phyloP scores from a whole-genome alignment of 2,797 vertebrate genomes.

The Ataeniobius toweri region DNA sequence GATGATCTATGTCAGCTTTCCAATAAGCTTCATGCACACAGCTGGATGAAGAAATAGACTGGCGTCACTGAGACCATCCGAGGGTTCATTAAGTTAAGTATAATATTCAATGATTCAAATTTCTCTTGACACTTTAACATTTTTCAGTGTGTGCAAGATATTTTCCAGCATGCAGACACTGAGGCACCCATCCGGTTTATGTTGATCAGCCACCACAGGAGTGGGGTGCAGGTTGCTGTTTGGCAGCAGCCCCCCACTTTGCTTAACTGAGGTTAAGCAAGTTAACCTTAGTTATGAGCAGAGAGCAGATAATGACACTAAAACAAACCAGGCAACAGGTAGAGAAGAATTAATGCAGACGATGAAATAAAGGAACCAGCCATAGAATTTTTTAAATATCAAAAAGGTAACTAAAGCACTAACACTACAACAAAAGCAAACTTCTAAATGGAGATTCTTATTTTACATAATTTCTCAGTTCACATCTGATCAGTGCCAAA shows the following conservation, averaged over 20 bases:
- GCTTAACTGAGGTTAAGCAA: neutral
- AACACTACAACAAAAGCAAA: neutral
- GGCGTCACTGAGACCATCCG: neutral
- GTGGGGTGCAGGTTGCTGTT: neutral
- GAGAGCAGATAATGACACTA: neutral
- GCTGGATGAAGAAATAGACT: neutral
- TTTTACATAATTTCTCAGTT: neutral
- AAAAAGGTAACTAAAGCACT: neutral
- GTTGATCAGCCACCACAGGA: neutral
- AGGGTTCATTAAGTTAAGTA: neutral
- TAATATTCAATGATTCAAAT: neutral
- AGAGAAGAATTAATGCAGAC: neutral
- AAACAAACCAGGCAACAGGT: neutral
- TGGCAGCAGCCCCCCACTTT: neutral
- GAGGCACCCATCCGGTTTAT: neutral
- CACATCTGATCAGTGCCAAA: neutral
- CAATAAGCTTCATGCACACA: neutral
- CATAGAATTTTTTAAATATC: neutral
- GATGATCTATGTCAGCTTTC: no score
- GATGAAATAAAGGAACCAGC: neutral
- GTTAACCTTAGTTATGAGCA: constrained; percentile 1
- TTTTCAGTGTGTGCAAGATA: neutral
- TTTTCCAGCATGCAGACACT: neutral
- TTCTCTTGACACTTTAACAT: neutral
- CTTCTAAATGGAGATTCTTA: no score